A percentile compares a stretch with the other conserved stretches of the same genome.
Conservation (phyloP, 2,113 vertebrate species). For the Typhlomys cinereus region DNA sequence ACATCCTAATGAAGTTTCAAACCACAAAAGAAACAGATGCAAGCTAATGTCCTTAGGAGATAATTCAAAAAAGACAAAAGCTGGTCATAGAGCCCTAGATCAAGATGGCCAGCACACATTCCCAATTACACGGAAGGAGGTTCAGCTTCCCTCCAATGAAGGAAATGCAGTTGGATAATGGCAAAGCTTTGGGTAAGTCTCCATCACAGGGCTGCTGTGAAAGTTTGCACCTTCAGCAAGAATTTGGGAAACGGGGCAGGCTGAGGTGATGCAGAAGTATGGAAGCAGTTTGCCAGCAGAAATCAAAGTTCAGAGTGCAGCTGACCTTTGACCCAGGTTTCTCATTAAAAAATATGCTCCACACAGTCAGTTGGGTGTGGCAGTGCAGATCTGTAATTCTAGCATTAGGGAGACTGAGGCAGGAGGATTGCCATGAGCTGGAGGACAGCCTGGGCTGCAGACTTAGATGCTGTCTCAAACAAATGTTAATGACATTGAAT, state of each 20-base stretch:
- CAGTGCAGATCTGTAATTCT: not conserved
- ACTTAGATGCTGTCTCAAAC: not conserved
- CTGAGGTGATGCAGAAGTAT: not conserved
- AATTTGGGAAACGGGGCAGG: not conserved
- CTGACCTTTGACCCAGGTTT: not conserved
- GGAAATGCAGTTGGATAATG: conserved; percentile 35
- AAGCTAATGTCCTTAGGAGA: conserved; percentile 45
- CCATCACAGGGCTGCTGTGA: not conserved
- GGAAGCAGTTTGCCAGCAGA: not conserved
- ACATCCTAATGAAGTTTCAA: not conserved
- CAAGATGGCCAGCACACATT: not conserved
- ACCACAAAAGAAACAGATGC: not conserved
- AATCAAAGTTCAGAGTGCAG: not conserved
- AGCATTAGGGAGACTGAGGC: not conserved
- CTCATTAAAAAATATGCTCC: not conserved
- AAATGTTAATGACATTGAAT: not conserved
- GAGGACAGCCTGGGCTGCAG: not conserved
- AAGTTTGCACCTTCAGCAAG: not conserved
- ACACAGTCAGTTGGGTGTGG: not conserved
- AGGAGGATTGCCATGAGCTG: not conserved
- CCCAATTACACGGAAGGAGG: not conserved
- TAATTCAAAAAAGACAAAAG: conserved; percentile 25
- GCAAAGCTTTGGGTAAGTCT: not conserved
- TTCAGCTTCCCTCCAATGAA: not conserved
- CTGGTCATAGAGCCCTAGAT: not conserved